Conservation (phyloP, 2,888 invertebrate genomes). For the Sphecodes monilicornis region DNA sequence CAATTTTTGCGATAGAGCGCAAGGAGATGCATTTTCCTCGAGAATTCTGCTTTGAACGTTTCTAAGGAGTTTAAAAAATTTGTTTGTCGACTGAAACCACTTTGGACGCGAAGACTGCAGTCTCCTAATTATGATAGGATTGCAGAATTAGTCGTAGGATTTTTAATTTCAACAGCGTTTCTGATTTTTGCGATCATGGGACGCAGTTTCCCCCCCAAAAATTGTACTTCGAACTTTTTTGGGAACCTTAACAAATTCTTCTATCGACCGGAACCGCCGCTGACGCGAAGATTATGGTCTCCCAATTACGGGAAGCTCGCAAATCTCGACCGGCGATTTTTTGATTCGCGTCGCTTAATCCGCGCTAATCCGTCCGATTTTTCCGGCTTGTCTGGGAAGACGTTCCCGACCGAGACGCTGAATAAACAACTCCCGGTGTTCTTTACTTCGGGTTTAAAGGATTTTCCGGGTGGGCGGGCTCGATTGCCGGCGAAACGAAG, state of each 20-base stretch:
- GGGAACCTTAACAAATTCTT: neutral
- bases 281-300: neutral
- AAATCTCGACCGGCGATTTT: neutral
- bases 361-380: slow-evolving; percentile 7
- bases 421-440: neutral
- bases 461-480: slow-evolving; percentile 12
- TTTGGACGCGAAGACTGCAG: neutral
- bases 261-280: neutral
- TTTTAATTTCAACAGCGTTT: neutral
- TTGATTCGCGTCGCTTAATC: slow-evolving; percentile 21
- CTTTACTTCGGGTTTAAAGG: slow-evolving; percentile 4
- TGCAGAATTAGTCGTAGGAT: neutral
- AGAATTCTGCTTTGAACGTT: too few species aligned
- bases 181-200: neutral
- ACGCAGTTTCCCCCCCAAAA: too few species aligned
- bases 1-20: too few species aligned
- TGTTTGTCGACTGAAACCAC: too few species aligned
- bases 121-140: neutral
- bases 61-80: too few species aligned
- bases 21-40: too few species aligned
- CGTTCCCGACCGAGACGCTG: slow-evolving; percentile 7
- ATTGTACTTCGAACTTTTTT: too few species aligned
- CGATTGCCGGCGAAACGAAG: slow-evolving; percentile 14
- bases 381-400: neutral
- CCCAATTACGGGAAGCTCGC: neutral